Percentiles rank a stretch among this genome's conserved stretches.
Evolutionary conservation across 2,113 vertebrate genomes (phyloP).

Genomic region (Panthera uncia): DNA sequence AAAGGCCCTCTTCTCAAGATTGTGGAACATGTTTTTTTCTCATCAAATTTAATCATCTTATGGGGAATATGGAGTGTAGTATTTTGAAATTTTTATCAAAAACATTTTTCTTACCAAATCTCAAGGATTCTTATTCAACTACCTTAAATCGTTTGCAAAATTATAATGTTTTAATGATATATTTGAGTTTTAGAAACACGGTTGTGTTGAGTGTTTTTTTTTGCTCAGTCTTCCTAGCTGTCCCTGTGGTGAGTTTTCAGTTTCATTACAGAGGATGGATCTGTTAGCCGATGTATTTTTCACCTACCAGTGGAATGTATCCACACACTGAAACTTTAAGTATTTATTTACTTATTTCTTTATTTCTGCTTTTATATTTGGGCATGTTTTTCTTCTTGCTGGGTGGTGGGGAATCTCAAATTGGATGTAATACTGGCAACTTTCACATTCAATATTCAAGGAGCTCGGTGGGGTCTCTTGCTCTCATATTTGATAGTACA

Average conservation of each 20-base stretch:
- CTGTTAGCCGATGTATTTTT: background rate
- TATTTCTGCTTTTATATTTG: slow-evolving; percentile 7
- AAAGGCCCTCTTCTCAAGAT: background rate
- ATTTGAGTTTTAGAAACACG: background rate
- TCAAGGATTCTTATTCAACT: slow-evolving; percentile 45
- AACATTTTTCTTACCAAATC: background rate
- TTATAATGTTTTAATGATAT: background rate
- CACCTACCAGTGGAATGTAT: background rate
- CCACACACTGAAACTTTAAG: background rate
- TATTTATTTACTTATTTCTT: background rate
- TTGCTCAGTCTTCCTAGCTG: background rate
- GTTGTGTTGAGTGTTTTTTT: background rate
- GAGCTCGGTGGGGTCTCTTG: background rate
- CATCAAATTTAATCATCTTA: slow-evolving; percentile 24
- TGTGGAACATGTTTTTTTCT: slow-evolving; percentile 15
- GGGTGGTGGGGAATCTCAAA: background rate
- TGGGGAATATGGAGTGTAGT: background rate
- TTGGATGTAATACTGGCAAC: background rate
- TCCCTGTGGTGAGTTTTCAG: background rate
- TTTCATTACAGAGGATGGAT: background rate
- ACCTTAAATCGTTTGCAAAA: slow-evolving; percentile 24
- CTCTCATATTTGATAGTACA: background rate
- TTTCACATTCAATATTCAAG: background rate
- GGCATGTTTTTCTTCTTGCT: background rate
- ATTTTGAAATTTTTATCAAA: slow-evolving; percentile 41